A percentile compares a stretch with the other conserved stretches of the same genome.
phyloP scores from a whole-genome alignment of 2,113 vertebrate genomes.

The Nasalis larvatus region DNA sequence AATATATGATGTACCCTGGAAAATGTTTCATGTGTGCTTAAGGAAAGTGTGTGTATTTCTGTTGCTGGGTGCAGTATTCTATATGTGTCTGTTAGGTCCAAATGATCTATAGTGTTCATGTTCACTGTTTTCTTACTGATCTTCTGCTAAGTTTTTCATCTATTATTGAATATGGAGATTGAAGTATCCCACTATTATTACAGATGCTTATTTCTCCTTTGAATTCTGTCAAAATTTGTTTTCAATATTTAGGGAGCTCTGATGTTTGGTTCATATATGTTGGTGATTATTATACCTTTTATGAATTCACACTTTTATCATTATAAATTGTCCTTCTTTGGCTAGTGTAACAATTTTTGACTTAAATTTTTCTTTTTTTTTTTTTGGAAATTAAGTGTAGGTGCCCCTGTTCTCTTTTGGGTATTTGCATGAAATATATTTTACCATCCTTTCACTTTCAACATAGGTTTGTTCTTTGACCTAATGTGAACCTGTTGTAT shows the following conservation, averaged over 20 bases:
- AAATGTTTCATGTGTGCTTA: neutral
- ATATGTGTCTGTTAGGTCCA: neutral
- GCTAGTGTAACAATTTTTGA: too few relatives aligned
- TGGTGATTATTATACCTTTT: neutral
- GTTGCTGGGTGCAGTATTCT: neutral
- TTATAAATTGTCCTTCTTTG: neutral
- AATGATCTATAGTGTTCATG: neutral
- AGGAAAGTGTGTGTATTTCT: neutral
- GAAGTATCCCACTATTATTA: neutral
- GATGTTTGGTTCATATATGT: neutral
- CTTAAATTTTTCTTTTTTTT: too few relatives aligned
- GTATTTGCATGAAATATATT: too few relatives aligned
- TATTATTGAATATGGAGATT: neutral
- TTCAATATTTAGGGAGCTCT: neutral
- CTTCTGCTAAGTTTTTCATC: neutral
- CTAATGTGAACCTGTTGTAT: too few relatives aligned
- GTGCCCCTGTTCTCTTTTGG: too few relatives aligned
- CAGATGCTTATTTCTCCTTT: neutral
- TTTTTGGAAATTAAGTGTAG: too few relatives aligned
- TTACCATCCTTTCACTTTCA: too few relatives aligned
- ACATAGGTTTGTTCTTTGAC: too few relatives aligned
- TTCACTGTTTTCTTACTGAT: neutral
- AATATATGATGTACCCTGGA: neutral
- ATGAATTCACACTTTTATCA: neutral
- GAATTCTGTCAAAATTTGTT: neutral